Evolutionary conservation across 2,113 vertebrate genomes (phyloP), one percentile per base, ranked within the genome.

Genomic region (Amia ocellicauda): DNA sequence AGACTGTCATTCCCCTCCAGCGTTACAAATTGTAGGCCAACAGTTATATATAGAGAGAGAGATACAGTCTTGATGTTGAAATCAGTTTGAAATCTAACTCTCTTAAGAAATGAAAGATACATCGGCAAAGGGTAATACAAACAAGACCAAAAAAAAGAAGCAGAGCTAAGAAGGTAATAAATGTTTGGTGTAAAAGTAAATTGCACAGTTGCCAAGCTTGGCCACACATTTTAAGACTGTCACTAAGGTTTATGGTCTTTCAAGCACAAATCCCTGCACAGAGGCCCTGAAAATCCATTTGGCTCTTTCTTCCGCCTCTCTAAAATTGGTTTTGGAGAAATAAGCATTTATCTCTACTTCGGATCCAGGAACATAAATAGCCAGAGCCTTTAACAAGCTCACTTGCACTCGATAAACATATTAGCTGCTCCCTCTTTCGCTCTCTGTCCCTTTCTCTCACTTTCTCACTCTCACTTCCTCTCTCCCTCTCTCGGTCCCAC

Each of bases 371-470:
- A 58, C 63, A 64, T 60, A 68, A 78, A 74, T 78, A 75, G 61
- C 62, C 36, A 13, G 54, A n/a, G 29, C 62, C 52, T 63, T 70
- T 70, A 78, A 75, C 62, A 70, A 70, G 67, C 75, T 74, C 65
- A 60, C 61, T 69, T 72, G 67, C 69, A 72, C 72, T 72, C 55
- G n/a, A 77, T 74, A 74, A 72, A 74, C 67, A 71, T 66, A 69
- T 69, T 72, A 71, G 59, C 68, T 31, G 11, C 45, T 67, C 42
- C 20, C 23, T 59, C 27, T 43, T 55, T 27, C 5, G 58, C 52
- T 42, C 24, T 26, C 45, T 23, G 36, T 3, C 31, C 11, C 24
- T 51, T 24, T 29, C 45, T 28, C 24, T 19, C 29, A 22, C 56
- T 41, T 23, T 13, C 36, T 60, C 22, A 20, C 23, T 50, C 29